phyloP scores from a whole-genome alignment of 2,888 invertebrate species.

The Drosophila antonietae region DNA sequence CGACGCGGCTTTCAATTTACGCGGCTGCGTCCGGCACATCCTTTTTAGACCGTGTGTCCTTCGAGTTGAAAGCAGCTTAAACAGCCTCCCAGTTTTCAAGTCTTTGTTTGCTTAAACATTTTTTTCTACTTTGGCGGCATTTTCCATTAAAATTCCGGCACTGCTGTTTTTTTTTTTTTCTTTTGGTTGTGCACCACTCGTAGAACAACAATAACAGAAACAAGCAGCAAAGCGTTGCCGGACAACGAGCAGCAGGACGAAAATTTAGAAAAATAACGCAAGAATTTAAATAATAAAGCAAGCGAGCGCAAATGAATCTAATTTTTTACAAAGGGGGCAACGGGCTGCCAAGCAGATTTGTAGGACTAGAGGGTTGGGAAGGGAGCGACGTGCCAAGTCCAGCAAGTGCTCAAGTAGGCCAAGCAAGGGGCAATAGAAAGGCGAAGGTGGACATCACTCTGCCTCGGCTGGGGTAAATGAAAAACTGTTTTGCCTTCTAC shows the following conservation, averaged over 20 bases:
- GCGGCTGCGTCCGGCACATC: constrained; percentile 67
- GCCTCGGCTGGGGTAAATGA: constrained; percentile 60
- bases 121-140: constrained; percentile 75
- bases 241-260: constrained; percentile 48
- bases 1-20: constrained; percentile 71
- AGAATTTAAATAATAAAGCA: constrained; percentile 81
- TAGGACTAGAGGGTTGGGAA: background rate
- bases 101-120: constrained; percentile 75
- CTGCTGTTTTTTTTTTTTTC: constrained; percentile 45
- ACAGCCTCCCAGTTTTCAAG: constrained; percentile 58
- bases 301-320: constrained; percentile 81
- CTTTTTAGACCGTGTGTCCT: constrained; percentile 70
- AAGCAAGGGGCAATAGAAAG: constrained; percentile 13
- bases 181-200: constrained; percentile 16
- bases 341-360: constrained; percentile 34
- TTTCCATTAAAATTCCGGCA: constrained; percentile 83
- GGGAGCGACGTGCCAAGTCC: background rate
- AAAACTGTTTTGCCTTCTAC: constrained; percentile 71
- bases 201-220: constrained; percentile 32
- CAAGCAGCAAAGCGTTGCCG: constrained; percentile 11
- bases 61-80: constrained; percentile 72
- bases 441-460: background rate
- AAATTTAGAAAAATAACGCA: constrained; percentile 78
- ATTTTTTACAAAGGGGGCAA: constrained; percentile 76
- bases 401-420: constrained; percentile 25